These are phyloP conservation scores for Macheiramphus alcinus DNA, from an alignment of 2,113 vertebrate species.

Conservation along the genomic window DNA sequence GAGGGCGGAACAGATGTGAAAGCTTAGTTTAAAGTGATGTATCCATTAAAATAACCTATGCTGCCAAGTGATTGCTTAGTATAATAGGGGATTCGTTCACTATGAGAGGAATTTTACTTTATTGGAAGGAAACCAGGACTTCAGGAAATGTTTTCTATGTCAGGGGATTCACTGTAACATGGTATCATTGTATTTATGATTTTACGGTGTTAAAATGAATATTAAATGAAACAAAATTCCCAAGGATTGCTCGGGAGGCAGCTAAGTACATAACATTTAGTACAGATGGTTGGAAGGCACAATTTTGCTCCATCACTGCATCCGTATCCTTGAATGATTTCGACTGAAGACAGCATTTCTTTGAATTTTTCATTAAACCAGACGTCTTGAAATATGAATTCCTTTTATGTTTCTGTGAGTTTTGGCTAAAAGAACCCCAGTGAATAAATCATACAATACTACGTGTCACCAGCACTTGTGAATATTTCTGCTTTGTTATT, in stretches of 20 bases:
- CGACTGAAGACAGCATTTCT: constrained; percentile 80
- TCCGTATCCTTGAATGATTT: constrained; percentile 81
- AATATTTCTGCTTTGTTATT: constrained; percentile 97
- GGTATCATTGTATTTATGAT: constrained; percentile 85
- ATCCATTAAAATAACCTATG: constrained; percentile 71
- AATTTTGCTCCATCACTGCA: constrained; percentile 79
- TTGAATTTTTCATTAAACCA: constrained; percentile 91
- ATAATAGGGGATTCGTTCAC: constrained; percentile 38
- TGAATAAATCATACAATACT: constrained; percentile 88
- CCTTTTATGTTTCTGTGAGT: constrained; percentile 90
- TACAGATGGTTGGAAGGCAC: constrained; percentile 84
- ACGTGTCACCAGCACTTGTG: constrained; percentile 85
- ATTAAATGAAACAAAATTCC: constrained; percentile 94
- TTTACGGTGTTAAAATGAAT: constrained; percentile 91
- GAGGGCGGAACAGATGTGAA: constrained; percentile 68
- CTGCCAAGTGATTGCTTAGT: constrained; percentile 65
- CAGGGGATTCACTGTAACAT: constrained; percentile 72
- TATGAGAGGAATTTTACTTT: constrained; percentile 57
- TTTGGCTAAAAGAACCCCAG: constrained; percentile 88
- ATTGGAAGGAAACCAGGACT: constrained; percentile 63
- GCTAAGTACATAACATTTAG: constrained; percentile 84
- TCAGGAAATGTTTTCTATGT: constrained; percentile 68
- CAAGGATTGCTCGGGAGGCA: constrained; percentile 82
- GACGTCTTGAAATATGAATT: constrained; percentile 95
- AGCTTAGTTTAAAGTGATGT: constrained; percentile 70